Conservation (phyloP, 2,113 vertebrate species). For the Catharus fuscescens region DNA sequence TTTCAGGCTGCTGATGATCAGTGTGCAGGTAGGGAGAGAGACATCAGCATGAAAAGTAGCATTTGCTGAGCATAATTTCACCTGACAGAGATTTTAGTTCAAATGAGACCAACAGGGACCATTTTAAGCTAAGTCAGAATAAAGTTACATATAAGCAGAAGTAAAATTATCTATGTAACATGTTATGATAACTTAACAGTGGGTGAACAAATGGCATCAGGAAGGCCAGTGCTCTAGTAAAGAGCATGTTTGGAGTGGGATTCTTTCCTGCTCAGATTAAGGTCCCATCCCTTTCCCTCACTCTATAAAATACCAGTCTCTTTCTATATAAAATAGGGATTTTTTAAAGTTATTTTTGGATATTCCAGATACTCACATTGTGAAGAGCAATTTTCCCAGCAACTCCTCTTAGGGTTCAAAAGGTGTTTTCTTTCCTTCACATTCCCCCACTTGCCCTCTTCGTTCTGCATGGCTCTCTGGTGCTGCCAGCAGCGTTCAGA, state of each 20-base stretch:
- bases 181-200: background rate
- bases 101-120: background rate
- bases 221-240: background rate
- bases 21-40: background rate
- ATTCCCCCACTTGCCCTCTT: background rate
- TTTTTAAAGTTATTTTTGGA: background rate
- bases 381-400: background rate
- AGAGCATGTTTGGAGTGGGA: background rate
- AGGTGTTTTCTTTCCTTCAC: background rate
- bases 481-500: background rate
- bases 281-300: background rate
- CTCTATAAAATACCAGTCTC: background rate
- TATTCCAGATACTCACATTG: background rate
- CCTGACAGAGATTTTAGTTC: background rate
- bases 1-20: background rate
- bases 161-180: background rate
- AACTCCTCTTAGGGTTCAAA: background rate
- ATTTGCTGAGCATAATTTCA: background rate
- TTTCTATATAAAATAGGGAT: background rate
- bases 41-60: background rate
- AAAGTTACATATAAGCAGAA: constrained; percentile 4
- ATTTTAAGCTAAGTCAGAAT: background rate
- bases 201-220: background rate
- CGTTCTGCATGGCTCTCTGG: rapidly evolving
- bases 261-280: background rate